Evolutionary conservation across 2,797 vertebrate species (phyloP).

Genomic region (Pitangus sulphuratus): DNA sequence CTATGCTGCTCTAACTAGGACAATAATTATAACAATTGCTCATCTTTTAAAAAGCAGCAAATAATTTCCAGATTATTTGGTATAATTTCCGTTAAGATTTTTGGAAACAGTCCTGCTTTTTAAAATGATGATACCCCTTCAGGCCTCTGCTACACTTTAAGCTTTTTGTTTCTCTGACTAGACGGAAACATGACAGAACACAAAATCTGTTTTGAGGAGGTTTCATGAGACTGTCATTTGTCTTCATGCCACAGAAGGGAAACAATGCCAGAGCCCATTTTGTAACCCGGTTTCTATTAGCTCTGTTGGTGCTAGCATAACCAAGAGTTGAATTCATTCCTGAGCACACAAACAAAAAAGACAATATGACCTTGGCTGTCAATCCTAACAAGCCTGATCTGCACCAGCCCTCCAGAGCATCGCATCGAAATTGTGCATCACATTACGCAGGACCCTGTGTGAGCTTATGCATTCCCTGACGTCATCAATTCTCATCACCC

Average conservation of each 20-base stretch:
- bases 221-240: background rate
- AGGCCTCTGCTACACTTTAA: background rate
- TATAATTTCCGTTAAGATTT: background rate
- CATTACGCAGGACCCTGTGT: rapidly evolving
- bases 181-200: background rate
- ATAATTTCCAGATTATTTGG: background rate
- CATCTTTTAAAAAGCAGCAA: background rate
- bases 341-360: background rate
- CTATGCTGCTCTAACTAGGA: too few species aligned
- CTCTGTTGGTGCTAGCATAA: rapidly evolving
- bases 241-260: background rate
- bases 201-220: background rate
- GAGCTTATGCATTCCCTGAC: background rate
- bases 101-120: background rate
- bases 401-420: background rate
- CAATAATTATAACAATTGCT: background rate
- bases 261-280: background rate
- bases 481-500: background rate
- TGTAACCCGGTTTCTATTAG: background rate
- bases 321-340: background rate
- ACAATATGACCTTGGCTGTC: background rate
- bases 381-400: background rate
- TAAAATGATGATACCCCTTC: background rate
- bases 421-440: rapidly evolving
- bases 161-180: background rate